Conservation (phyloP, 2,113 vertebrate genomes). For the Megaceryle maxima region DNA sequence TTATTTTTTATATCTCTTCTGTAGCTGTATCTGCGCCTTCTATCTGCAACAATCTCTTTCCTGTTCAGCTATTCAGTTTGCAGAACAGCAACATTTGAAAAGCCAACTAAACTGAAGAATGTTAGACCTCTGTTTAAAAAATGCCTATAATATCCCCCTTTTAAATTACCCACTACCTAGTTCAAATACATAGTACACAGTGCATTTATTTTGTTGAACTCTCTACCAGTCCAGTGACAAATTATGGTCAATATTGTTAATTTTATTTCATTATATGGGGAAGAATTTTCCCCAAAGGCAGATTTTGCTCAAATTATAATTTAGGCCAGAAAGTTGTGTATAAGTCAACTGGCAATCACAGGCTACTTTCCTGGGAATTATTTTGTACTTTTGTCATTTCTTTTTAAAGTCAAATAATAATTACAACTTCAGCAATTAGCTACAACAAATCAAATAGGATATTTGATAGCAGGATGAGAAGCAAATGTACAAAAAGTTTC, state of each 20-base stretch:
- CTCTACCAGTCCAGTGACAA: not conserved
- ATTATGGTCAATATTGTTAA: not conserved
- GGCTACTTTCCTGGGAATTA: not conserved
- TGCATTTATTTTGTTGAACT: not conserved
- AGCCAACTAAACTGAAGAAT: not conserved
- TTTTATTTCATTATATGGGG: not conserved
- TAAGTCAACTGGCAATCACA: not conserved
- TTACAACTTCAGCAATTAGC: not conserved
- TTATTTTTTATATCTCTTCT: conserved; percentile 8
- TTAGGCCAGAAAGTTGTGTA: not conserved
- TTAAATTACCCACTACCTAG: not conserved
- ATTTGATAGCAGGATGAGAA: not conserved
- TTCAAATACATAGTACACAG: not conserved
- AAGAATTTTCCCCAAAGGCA: not conserved
- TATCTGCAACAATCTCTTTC: not conserved
- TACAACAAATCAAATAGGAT: not conserved
- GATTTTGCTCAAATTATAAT: not conserved
- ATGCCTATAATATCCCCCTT: not conserved
- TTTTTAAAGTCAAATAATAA: not conserved
- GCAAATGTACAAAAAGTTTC: not conserved
- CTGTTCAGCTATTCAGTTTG: not conserved
- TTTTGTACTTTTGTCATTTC: no score
- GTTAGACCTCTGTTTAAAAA: not conserved
- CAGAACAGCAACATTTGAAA: not conserved
- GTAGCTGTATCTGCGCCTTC: not conserved